A percentile compares a stretch with the other conserved stretches of the same genome.
Conservation (phyloP, 2,888 invertebrate genomes). For the Chromoteleia sp. region DNA sequence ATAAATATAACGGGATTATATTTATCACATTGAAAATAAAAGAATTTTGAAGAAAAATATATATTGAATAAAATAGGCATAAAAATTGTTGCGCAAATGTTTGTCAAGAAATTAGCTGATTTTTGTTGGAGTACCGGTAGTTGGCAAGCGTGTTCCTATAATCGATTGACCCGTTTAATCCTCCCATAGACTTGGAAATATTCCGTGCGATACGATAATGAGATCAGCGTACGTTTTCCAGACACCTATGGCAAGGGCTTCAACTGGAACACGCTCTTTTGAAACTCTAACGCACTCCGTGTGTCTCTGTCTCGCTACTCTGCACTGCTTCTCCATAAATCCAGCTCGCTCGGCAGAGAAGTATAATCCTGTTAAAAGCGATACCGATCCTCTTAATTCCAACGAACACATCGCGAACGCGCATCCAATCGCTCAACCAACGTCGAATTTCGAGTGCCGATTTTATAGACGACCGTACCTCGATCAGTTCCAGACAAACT, state of each 20-base stretch:
- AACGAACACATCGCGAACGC: conserved; percentile 73
- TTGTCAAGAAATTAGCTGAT: not conserved
- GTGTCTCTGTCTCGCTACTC: conserved; percentile 32
- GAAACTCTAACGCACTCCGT: conserved; percentile 30
- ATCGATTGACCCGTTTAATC: conserved; percentile 61
- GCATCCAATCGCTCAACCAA: conserved; percentile 77
- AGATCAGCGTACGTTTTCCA: conserved; percentile 67
- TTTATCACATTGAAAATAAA: no score
- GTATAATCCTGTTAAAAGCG: conserved; percentile 82
- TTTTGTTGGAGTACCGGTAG: not conserved
- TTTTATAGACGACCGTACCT: conserved; percentile 15
- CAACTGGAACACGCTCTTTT: conserved; percentile 69
- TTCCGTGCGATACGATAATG: conserved; percentile 57
- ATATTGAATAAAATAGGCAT: no score
- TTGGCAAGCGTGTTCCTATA: conserved; percentile 33
- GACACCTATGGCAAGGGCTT: conserved; percentile 69
- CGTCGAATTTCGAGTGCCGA: conserved; percentile 44
- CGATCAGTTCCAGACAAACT: conserved; percentile 18
- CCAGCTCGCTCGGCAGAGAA: conserved; percentile 48
- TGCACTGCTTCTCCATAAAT: conserved; percentile 53
- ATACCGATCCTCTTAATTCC: conserved; percentile 80
- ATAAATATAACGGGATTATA: no score
- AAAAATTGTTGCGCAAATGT: no score
- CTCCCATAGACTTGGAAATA: conserved; percentile 65
- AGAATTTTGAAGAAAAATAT: no score